Percentiles rank a stretch among this genome's conserved stretches.
Conservation (phyloP, 2,797 vertebrate genomes). For the Falco naumanni region DNA sequence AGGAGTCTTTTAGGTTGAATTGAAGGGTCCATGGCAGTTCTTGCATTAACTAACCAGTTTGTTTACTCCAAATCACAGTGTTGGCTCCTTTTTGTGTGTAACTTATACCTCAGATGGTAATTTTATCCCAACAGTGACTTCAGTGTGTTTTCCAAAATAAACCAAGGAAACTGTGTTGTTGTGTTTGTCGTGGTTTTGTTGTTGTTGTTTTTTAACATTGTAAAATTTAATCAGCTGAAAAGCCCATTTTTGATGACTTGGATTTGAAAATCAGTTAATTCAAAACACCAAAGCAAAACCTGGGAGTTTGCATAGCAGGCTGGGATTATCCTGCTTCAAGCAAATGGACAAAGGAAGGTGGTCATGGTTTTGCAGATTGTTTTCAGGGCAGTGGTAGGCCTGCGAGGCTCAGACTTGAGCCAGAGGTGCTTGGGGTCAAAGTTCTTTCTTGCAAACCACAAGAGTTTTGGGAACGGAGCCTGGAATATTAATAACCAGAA, state of each 20-base stretch:
- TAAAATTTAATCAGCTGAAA: not conserved
- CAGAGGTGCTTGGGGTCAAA: not conserved
- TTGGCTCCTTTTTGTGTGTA: not conserved
- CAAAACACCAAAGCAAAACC: not conserved
- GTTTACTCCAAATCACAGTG: not conserved
- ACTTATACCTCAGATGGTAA: not conserved
- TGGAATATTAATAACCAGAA: constrained; percentile 12
- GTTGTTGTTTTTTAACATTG: not conserved
- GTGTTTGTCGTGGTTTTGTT: not conserved
- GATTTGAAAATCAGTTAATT: not conserved
- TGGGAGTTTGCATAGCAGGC: not conserved
- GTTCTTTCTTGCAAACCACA: not conserved
- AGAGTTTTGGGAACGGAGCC: not conserved
- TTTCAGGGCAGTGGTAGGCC: not conserved
- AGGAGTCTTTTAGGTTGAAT: not conserved
- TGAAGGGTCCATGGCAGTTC: not conserved
- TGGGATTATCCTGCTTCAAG: not conserved
- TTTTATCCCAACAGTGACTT: not conserved
- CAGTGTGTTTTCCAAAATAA: not conserved
- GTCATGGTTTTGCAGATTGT: not conserved
- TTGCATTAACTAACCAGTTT: not conserved
- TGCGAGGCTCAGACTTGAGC: not conserved
- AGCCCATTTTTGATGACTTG: not conserved
- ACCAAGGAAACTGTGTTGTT: not conserved
- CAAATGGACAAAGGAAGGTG: not conserved